Conservation (phyloP, 2,113 vertebrate species). For the Macrotis lagotis region DNA sequence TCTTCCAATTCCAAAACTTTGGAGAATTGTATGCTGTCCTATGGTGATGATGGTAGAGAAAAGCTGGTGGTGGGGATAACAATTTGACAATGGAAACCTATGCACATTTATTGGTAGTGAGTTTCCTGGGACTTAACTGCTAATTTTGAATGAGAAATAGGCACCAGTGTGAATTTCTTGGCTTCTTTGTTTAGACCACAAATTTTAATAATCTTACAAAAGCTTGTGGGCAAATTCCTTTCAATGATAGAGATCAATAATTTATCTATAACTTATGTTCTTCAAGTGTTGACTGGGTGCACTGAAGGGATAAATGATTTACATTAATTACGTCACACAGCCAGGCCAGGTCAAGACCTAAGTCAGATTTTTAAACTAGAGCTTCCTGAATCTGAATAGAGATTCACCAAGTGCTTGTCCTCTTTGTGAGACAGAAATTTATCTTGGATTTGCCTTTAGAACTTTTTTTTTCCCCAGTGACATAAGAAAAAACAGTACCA, state of each 20-base stretch:
- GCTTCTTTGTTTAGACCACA: not conserved
- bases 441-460: not conserved
- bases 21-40: not conserved
- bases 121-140: not conserved
- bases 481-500: not conserved
- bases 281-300: not conserved
- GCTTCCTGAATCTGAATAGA: not conserved
- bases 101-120: not conserved
- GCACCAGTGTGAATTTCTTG: not conserved
- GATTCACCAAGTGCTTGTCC: too few relatives aligned
- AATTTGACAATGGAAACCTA: not conserved
- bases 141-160: slow-evolving; percentile 8
- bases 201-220: not conserved
- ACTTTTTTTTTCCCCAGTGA: not conserved
- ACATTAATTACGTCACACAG: not conserved
- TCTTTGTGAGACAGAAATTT: not conserved
- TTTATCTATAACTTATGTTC: not conserved
- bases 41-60: not conserved
- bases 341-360: not conserved
- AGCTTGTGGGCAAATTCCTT: not conserved
- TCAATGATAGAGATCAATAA: not conserved
- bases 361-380: not conserved
- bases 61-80: not conserved
- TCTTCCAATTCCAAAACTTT: not conserved
- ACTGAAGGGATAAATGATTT: not conserved